Evolutionary conservation across 92 coral and sea anemone species (phyloP), one percentile per base, ranked within the genome.

Genomic region (Umimayanthus kanabou): DNA sequence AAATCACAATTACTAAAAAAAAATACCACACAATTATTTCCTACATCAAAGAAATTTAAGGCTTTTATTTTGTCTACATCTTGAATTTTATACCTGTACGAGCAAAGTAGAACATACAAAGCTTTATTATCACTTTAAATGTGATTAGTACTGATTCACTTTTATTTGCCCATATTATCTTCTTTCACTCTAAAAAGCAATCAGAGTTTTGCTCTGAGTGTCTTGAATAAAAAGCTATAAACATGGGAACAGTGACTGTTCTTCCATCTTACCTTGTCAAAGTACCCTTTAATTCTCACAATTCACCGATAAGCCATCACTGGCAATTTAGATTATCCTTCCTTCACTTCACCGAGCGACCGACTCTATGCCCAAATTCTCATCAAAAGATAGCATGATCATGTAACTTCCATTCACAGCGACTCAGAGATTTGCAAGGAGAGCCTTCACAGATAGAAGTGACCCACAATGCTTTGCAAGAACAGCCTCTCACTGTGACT

Each of bases 341-440:
- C 39, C 75, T 80, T 66, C 76, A 65, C 85, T 81, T 81, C 85
- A 81, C 75, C 16, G 85, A 81, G 85, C 76, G 76, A 81, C 40
- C 23, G 87, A 83, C 87, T 70, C 77, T 69, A 69, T 69, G 76
- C 78, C 87, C 78, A 70, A 83, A 83, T 72, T 83, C 87, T 47
- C 87, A 83, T 83, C 87, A 83, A 82, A 82, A 82, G 86, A 82
- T 82, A 82, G 86, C 77, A 39, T 80, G 74, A 55, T 57, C 85
- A 80, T 80, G 85, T 80, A 66, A 81, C 85, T 81, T 81, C 85
- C 85, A 37, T 81, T 81, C 85, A 65, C 85, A 81, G 76, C 64
- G 55, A 67, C 77, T 82, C 86, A 82, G 86, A 82, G 39, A 67
- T 82, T 83, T 69, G 78, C 87, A 70, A 83, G 86, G 76, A 69